Evolutionary conservation across 2,797 vertebrate genomes (phyloP), one percentile per base, ranked within the genome.

Genomic region (Molothrus aeneus): DNA sequence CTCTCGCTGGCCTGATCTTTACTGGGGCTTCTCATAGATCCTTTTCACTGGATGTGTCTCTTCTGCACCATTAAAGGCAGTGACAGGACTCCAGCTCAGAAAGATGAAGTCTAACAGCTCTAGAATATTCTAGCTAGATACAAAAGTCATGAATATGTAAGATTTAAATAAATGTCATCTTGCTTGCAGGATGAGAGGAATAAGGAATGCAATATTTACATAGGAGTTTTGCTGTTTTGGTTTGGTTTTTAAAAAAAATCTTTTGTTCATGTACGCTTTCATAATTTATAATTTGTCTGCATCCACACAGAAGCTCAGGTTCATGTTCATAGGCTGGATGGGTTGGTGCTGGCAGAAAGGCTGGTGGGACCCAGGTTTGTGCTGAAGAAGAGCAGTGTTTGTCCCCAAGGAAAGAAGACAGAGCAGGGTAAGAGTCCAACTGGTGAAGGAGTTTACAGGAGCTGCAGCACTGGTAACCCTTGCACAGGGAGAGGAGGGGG

Each of bases 391-490:
- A 66, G 13, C 34, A 26, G 22, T 43, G 13, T 25, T 59, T 2
- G 1, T 42, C 10, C 13, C 21, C 0, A 0, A 57, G 15, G 8
- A 43, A 13, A 59, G 16, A 34, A 8, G 11, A 26, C 13, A 70
- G 47, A 47, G 57, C 20, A 17, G 36, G 22, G 14, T 28, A 38
- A 13, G 26, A 48, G 18, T 32, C 9, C 50, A 25, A n/a, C 13
- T 57, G 32, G 19, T 25, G 40, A 8, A 84, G 45, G 28, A 11
- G 8, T 9, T 82, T 6, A 2, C 11, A 53, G 36, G 45, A 68
- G 19, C 48, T 70, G 64, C 32, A 45, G 28, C 20, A 7, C 7
- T 13, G 8, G 21, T 17, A 34, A 13, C 11, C 22, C 36, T 29
- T 31, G 28, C 14, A 9, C 32, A 9, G 34, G 20, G 24, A 78